phyloP scores from a whole-genome alignment of 2,797 vertebrate genomes.

The Spondyliosoma cantharus region DNA sequence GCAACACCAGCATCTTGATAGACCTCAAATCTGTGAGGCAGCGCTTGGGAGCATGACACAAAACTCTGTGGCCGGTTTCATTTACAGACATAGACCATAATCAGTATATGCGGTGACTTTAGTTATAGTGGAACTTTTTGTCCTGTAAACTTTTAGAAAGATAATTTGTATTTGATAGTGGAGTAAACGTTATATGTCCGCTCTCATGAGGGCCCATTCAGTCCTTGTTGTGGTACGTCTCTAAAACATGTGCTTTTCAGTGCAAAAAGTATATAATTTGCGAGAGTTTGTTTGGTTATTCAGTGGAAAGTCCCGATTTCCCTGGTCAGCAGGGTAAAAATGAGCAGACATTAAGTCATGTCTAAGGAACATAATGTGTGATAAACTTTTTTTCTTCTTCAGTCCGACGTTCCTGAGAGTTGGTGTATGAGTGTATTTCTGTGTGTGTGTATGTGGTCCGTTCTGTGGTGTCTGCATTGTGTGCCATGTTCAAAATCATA shows the following conservation, averaged over 20 bases:
- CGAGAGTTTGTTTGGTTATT: neutral
- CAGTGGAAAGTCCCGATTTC: slow-evolving; percentile 22
- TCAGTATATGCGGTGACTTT: neutral
- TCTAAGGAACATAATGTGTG: slow-evolving; percentile 23
- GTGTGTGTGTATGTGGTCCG: neutral
- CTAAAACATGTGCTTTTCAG: neutral
- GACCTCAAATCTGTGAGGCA: neutral
- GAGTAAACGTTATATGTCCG: too few relatives aligned
- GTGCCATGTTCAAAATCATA: neutral
- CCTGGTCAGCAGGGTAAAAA: slow-evolving; percentile 7
- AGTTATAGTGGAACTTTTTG: neutral
- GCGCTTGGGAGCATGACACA: neutral
- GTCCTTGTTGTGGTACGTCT: neutral
- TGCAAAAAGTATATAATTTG: neutral
- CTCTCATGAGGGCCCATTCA: neutral
- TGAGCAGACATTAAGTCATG: slow-evolving; percentile 46
- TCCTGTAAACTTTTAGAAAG: neutral
- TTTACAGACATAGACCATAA: neutral
- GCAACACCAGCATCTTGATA: neutral
- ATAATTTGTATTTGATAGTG: neutral
- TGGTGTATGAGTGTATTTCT: neutral
- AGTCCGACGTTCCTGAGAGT: neutral
- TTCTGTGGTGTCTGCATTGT: slow-evolving; percentile 9
- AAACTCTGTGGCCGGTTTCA: neutral
- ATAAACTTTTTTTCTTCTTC: slow-evolving; percentile 3